Percentiles rank a stretch among this genome's conserved stretches.
These are phyloP conservation scores for Platyura marginata DNA, from an alignment of 1,140 invertebrate genomes.

Conservation along the genomic window DNA sequence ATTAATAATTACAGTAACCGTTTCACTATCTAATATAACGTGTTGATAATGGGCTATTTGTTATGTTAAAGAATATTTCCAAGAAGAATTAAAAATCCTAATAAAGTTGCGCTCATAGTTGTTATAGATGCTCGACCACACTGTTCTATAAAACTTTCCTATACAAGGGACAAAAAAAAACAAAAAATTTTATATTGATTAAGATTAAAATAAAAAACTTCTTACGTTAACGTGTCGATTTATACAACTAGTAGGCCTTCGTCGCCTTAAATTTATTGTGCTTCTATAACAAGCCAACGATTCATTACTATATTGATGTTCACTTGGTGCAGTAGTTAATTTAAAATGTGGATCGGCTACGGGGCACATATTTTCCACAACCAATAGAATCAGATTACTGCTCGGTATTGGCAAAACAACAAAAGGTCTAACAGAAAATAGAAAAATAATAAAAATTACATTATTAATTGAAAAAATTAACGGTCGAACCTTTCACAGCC, in stretches of 20 bases:
- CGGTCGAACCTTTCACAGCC: slow-evolving; percentile 17
- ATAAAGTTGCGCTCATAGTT: not conserved
- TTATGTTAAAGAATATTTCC: no score
- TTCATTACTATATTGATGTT: slow-evolving; percentile 29
- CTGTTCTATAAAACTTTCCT: slow-evolving; percentile 33
- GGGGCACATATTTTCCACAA: slow-evolving; percentile 52
- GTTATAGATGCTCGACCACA: slow-evolving; percentile 20
- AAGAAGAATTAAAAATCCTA: not conserved
- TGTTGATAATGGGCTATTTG: no score
- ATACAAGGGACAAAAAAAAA: slow-evolving; percentile 6
- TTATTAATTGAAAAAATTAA: not conserved
- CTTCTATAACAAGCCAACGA: slow-evolving; percentile 43
- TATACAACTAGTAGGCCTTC: slow-evolving; percentile 43
- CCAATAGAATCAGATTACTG: slow-evolving; percentile 69
- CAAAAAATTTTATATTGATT: slow-evolving; percentile 3
- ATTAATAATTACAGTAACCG: no score
- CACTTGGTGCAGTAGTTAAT: slow-evolving; percentile 28
- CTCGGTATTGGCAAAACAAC: slow-evolving; percentile 61
- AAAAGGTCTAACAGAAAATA: slow-evolving; percentile 41
- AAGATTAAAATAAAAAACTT: not conserved
- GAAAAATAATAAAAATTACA: slow-evolving; percentile 6
- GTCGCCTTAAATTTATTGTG: slow-evolving; percentile 33
- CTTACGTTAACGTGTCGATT: slow-evolving; percentile 47
- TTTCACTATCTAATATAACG: no score
- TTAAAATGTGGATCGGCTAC: slow-evolving; percentile 13